phyloP scores from a whole-genome alignment of 2,888 invertebrate genomes.

The Eudasyphora cyanicolor region DNA sequence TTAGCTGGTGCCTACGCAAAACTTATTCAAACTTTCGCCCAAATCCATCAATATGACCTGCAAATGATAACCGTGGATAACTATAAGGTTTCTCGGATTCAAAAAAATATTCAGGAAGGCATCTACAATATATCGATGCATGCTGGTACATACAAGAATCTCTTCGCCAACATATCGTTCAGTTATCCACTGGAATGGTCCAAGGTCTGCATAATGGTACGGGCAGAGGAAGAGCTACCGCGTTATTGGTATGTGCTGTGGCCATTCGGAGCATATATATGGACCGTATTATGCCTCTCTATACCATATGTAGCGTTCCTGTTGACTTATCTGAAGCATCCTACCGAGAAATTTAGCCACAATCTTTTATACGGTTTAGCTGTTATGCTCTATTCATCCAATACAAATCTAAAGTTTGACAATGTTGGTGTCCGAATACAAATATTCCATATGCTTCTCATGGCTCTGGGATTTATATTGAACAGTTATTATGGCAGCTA shows the following conservation, averaged over 20 bases:
- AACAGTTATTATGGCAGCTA: constrained; percentile 74
- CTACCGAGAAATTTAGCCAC: constrained; percentile 14
- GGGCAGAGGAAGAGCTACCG: constrained; percentile 75
- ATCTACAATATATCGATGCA: constrained; percentile 71
- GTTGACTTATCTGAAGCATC: constrained; percentile 70
- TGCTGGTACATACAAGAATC: constrained; percentile 40
- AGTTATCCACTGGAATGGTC: constrained; percentile 74
- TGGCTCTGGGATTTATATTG: constrained; percentile 73
- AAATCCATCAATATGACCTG: constrained; percentile 66
- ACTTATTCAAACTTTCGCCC: constrained; percentile 69
- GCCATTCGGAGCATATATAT: constrained; percentile 74
- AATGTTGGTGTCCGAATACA: constrained; percentile 68
- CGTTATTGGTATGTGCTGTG: constrained; percentile 75
- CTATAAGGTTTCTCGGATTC: constrained; percentile 65
- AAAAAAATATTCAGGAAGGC: constrained; percentile 64
- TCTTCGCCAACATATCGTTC: constrained; percentile 58
- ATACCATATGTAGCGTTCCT: constrained; percentile 73
- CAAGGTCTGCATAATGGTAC: constrained; percentile 76
- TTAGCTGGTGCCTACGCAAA: constrained; percentile 69
- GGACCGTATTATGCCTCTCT: constrained; percentile 69
- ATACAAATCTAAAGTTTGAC: constrained; percentile 68
- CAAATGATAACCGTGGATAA: constrained; percentile 65
- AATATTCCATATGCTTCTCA: constrained; percentile 71
- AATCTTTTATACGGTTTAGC: constrained; percentile 73
- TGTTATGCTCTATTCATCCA: constrained; percentile 72